These are phyloP conservation scores for Drosophila austrosaltans DNA, from an alignment of 2,888 invertebrate species.

Conservation along the genomic window DNA sequence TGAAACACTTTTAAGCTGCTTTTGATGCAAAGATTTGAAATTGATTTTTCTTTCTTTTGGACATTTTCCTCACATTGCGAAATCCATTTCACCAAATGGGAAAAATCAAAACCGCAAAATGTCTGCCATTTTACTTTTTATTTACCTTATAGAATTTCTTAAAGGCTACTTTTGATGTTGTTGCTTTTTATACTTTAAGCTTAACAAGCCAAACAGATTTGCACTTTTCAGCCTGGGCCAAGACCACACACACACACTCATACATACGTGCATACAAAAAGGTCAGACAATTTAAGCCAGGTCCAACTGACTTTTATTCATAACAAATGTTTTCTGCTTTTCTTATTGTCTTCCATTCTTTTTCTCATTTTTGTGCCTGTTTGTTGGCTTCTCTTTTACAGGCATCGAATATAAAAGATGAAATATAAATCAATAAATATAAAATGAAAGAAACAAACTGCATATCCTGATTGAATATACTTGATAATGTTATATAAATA, in stretches of 20 bases:
- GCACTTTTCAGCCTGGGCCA: constrained; percentile 17
- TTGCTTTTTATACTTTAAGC: constrained; percentile 21
- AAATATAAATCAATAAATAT: constrained; percentile 51
- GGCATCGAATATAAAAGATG: constrained; percentile 32
- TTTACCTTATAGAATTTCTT: constrained; percentile 9
- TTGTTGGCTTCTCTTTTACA: constrained; percentile 41
- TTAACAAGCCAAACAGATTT: constrained; percentile 36
- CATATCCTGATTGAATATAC: constrained; percentile 59
- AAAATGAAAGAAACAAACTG: constrained; percentile 55
- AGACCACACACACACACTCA: constrained; percentile 42
- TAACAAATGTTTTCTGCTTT: constrained; percentile 36
- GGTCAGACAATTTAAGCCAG: constrained; percentile 40
- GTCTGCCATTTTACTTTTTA: not conserved
- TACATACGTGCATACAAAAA: constrained; percentile 13
- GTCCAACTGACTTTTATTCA: constrained; percentile 34
- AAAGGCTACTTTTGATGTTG: constrained; percentile 5
- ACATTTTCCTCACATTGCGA: not conserved
- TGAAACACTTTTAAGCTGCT: not conserved
- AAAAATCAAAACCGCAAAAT: constrained; percentile 1
- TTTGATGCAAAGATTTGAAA: not conserved
- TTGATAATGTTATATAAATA: constrained; percentile 24
- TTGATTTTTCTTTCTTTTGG: not conserved
- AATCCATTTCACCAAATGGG: not conserved
- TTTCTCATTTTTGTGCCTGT: not conserved
- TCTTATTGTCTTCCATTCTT: constrained; percentile 26